Evolutionary conservation across 2,113 vertebrate species (phyloP), one percentile per base, ranked within the genome.

Genomic region (Nymphicus hollandicus): DNA sequence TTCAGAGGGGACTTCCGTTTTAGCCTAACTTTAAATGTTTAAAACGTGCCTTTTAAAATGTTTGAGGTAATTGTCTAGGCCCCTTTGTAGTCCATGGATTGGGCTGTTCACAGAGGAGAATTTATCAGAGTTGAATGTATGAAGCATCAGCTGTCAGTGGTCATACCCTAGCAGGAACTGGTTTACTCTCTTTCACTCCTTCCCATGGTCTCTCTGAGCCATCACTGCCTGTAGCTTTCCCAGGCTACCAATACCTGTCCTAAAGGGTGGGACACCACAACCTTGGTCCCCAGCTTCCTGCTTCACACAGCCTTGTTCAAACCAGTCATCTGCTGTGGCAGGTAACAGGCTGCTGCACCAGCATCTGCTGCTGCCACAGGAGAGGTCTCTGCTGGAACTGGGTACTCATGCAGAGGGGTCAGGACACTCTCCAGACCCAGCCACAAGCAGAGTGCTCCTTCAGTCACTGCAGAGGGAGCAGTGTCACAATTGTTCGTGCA

Each of bases 401-500:
- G 4, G 23, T 81, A 4, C 24, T 74, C 10, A 6, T 12, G 19
- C 5, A 4, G 19, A 10, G 22, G 35, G n/a, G 14, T 61, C 47
- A 77, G 52, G 49, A 46, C 11, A 11, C 58, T 60, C 31, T 72
- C 46, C 63, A 77, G 52, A 11, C 35, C 16, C 58, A 63, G 13
- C 17, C 23, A 28, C 56, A 50, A 17, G 29, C 43, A 60, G 33
- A 46, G 5, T 35, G 39, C 4, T 20, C 33, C 60, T 89, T 43
- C 53, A 37, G 47, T 80, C 27, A 27, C 44, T 27, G 24, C 25
- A 63, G 33, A 84, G 41, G 13, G 25, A 72, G 35, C 25, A 44
- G 64, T 25, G 13, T 56, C 81, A 35, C 23, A 55, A 2, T 33
- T 23, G 11, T 41, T 35, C 1, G 2, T 15, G 44, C 0, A 4